Evolutionary conservation across 2,888 invertebrate species (phyloP), one percentile per base, ranked within the genome.

Genomic region (Diloba caeruleocephala): DNA sequence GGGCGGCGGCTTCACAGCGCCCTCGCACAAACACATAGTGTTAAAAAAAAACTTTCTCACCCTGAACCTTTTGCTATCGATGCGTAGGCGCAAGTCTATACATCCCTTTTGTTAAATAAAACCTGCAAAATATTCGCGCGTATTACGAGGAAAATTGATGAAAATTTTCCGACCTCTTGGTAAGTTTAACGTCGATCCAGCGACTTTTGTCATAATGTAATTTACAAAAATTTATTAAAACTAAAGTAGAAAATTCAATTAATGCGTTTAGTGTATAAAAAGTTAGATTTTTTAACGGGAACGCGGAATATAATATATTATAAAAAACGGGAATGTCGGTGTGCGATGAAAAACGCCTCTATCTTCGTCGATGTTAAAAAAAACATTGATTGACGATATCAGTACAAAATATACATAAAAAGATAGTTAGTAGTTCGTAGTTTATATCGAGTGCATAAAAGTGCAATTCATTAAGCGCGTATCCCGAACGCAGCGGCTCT

Each of bases 131-230:
- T 69, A 54, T 56, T 32, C 9, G 28, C 75, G 56, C 72, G 65
- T 71, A 60, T 72, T 62, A 65, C 61, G 56, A 71, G 85, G 91
- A 92, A 91, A 92, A 92, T 90, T 92, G 74, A 62, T 78, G 71
- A 80, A 92, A 91, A 79, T 88, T 91, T 91, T 92, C 90, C 92
- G 80, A 74, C 78, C 72, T 73, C 79, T 57, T 70, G 71, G 76
- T 74, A 72, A 58, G 71, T 79, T 73, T 80, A 77, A 81, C 84
- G 82, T 79, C 79, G 76, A 79, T 61, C 71, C 60, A 74, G 74
- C 68, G 59, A 42, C 56, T 66, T 65, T 56, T 60, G 55, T 62
- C 41, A 43, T 42, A 64, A 49, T 62, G 33, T 56, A 31, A 53
- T 65, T 50, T 39, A 54, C 29, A 43, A 67, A 74, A 70, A 64